Evolutionary conservation across 2,797 vertebrate species (phyloP), one percentile per base, ranked within the genome.

Genomic region (Falco columbarius): DNA sequence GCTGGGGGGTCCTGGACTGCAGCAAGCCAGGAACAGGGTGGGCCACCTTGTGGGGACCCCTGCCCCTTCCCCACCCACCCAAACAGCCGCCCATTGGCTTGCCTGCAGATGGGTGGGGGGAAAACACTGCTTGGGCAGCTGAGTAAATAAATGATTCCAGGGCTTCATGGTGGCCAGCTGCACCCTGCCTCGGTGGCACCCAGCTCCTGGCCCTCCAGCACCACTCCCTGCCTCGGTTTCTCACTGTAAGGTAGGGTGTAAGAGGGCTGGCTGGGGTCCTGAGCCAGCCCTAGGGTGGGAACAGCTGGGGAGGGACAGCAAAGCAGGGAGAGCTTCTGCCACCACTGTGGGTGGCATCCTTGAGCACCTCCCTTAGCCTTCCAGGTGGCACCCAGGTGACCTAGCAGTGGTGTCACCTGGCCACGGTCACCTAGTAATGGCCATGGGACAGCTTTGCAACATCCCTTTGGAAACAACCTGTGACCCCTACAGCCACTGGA

Each of bases 61-160:
- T 71, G 65, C 6, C 20, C 32, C 20, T 52, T 93, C 67, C 24
- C 70, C 2, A 0, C 32, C 14, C 26, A 49, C 12, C 38, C 75
- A 14, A 71, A 68, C 9, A 87, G 15, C 29, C 32, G 15, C 19
- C 36, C 32, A 9, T 38, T 27, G 66, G 32, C n/a, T 59, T 56
- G n/a, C 7, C 51, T 6, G 2, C 3, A 1, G 51, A 0, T 18
- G 36, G 29, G 27, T 0, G 34, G 27, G 34, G 26, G 27, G 54
- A 5, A 46, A 71, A 38, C 51, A 51, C 8, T 29, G 2, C 23
- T 46, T 29, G 32, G 55, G 59, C 22, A 49, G 21, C 72, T 46
- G n/a, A 40, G 42, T 12, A 54, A 56, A 12, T 14, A 49, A 56
- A 12, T 12, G 59, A 27, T 86, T 62, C 42, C 59, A 52, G 42